Evolutionary conservation across 2,888 invertebrate species (phyloP), one percentile per base, ranked within the genome.

Genomic region (Lampropteryx suffumata): DNA sequence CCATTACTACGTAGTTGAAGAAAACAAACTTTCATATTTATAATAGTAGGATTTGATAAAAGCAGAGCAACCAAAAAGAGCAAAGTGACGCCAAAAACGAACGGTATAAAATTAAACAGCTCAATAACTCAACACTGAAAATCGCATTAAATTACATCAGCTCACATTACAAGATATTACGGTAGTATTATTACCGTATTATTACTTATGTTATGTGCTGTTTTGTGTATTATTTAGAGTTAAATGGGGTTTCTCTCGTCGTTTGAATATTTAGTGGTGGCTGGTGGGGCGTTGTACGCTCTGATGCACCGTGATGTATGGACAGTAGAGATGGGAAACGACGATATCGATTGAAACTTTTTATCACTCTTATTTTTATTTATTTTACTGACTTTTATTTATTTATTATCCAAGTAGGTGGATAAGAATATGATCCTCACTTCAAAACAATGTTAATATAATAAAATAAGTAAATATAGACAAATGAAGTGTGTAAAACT

Each of bases 191-290:
- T 36, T 24, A 37, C 13, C 13, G 33, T 39, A 40, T 24, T 14
- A 52, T 52, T 39, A 39, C 34, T 26, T 42, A n/a, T 36, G 42
- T 52, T 43, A 47, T 43, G 53, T 21, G 30, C 21, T 17, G 44
- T 44, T 53, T 48, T 53, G 41, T 48, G 53, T 48, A 32, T 53
- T 14, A 36, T 44, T 43, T 53, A 41, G 26, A 48, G 41, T 30
- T 28, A 49, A 53, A 53, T 48, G 48, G 39, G 53, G 72, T 73
- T 76, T 76, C 76, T 72, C 77, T 69, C 57, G 64, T 65, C 51
- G 59, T 67, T 64, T 61, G 69, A 67, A 67, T 73, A 66, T 71
- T 68, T 60, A 57, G 65, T 61, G 45, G 34, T 28, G 17, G 34
- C 28, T 48, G 55, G 64, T 60, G 59, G 64, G 62, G 64, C 59